Conservation (phyloP, 1,140 invertebrate genomes). For the Cydia strobilella region DNA sequence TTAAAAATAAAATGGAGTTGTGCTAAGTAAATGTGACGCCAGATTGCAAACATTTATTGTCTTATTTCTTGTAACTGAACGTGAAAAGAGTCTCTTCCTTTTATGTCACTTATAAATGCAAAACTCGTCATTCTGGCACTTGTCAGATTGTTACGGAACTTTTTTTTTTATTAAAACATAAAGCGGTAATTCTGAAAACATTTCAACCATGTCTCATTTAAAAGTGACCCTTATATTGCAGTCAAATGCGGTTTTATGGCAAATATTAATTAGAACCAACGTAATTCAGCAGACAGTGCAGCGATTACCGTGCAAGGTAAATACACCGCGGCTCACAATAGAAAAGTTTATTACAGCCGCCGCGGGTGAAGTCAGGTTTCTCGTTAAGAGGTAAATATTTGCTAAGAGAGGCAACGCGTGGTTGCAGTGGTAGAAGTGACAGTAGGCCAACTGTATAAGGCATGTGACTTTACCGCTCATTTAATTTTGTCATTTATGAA, state of each 20-base stretch:
- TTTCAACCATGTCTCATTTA: background rate
- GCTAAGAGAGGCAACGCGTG: conserved; percentile 64
- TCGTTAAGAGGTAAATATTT: conserved; percentile 77
- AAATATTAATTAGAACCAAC: conserved; percentile 62
- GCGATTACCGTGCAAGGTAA: conserved; percentile 57
- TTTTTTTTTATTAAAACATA: too few relatives aligned
- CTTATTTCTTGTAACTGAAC: background rate
- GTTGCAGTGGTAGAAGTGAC: conserved; percentile 8
- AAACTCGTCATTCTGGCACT: too few relatives aligned
- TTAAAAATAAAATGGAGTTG: background rate
- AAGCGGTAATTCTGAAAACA: background rate
- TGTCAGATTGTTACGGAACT: too few relatives aligned
- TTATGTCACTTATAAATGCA: too few relatives aligned
- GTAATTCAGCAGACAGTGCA: conserved; percentile 60
- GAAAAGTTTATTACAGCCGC: conserved; percentile 74
- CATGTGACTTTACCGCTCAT: too few relatives aligned
- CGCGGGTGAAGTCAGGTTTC: conserved; percentile 72
- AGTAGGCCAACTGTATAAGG: background rate
- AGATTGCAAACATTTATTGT: background rate
- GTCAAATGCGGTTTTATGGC: conserved; percentile 36
- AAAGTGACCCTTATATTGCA: background rate
- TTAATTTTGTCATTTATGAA: too few relatives aligned
- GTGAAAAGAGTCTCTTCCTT: background rate
- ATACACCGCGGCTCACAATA: conserved; percentile 61
- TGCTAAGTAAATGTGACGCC: background rate